A percentile compares a stretch with the other conserved stretches of the same genome.
These are phyloP conservation scores for Melanerpes aurifrons DNA, from an alignment of 2,113 vertebrate genomes.

Conservation along the genomic window DNA sequence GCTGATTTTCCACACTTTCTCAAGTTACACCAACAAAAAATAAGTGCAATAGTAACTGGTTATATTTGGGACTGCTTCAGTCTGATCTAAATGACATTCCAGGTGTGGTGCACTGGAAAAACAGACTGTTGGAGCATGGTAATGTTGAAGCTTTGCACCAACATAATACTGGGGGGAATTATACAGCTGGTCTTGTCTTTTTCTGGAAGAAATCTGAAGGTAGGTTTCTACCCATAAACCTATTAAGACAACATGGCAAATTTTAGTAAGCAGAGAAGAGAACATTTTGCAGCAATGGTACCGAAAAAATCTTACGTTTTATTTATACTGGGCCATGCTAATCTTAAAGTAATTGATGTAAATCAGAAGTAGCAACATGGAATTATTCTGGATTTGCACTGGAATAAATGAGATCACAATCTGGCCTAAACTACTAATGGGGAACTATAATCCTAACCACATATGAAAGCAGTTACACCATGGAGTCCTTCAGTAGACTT, in stretches of 20 bases:
- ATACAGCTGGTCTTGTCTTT: background rate
- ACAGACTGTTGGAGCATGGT: background rate
- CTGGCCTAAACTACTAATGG: slow-evolving; percentile 31
- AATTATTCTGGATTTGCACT: slow-evolving; percentile 52
- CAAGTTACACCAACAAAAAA: background rate
- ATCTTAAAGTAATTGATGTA: slow-evolving; percentile 22
- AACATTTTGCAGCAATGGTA: slow-evolving; percentile 2
- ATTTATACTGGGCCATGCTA: slow-evolving; percentile 7
- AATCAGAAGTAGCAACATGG: slow-evolving; percentile 15
- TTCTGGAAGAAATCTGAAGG: slow-evolving; percentile 30
- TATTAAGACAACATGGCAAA: background rate
- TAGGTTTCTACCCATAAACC: slow-evolving; percentile 6
- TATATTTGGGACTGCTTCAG: background rate
- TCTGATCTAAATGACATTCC: background rate
- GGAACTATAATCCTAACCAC: slow-evolving; percentile 37
- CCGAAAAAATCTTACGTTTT: background rate
- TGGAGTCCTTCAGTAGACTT: slow-evolving; percentile 49
- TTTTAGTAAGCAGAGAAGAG: background rate
- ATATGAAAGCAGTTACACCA: slow-evolving; percentile 25
- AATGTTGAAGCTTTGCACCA: background rate
- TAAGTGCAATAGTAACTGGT: background rate
- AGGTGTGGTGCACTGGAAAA: background rate
- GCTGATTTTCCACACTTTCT: background rate
- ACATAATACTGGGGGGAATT: background rate
- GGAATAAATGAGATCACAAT: slow-evolving; percentile 67